Base-by-base conservation (phyloP, 2,888 invertebrate species). In the Spilarctia lutea region DNA sequence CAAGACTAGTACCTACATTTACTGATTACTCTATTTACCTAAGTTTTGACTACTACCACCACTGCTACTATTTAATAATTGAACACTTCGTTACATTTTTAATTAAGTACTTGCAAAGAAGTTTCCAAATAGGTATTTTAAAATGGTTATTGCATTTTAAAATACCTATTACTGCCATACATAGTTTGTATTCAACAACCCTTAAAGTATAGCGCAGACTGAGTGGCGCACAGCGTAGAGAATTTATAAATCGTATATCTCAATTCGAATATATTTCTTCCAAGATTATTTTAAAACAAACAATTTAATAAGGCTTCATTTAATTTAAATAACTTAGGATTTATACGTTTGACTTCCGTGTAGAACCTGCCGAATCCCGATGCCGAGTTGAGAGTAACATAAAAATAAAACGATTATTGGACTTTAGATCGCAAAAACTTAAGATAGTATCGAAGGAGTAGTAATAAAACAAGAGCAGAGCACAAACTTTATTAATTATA, bases 401-500 rank as follows among this genome's bases (percentile, higher is more conserved):
- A 52, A 52, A 48, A 52, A n/a, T n/a, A 13, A n/a, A n/a, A 11
- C 11, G 3, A n/a, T 56, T 13, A 8, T n/a, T 56, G n/a, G 10
- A n/a, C n/a, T 56, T 11, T n/a, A 13, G n/a, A n/a, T 56, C n/a
- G 11, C 56, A 56, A 56, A 60, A 27, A 27, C 27, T 60, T 56
- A 27, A 27, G 60, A 27, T 6, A 16, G 27, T 60, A 30, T 18
- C 30, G 2, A 7, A 63, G 18, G 3, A 63, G 30, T 68, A 73
- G 69, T 74, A 70, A 73, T 48, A 75, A 39, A 70, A 20, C 65
- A 77, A 80, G 42, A 78, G 70, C 60, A 72, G 52, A 75, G 71
- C 73, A 72, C 76, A 75, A 83, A 84, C 84, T 83, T 84, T 83
- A 80, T 83, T 75, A 85, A 85, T 84, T 85, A 79, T 73, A 76